These are phyloP conservation scores for Scomberomorus guttatus DNA, from an alignment of 2,797 vertebrate genomes.

Conservation along the genomic window DNA sequence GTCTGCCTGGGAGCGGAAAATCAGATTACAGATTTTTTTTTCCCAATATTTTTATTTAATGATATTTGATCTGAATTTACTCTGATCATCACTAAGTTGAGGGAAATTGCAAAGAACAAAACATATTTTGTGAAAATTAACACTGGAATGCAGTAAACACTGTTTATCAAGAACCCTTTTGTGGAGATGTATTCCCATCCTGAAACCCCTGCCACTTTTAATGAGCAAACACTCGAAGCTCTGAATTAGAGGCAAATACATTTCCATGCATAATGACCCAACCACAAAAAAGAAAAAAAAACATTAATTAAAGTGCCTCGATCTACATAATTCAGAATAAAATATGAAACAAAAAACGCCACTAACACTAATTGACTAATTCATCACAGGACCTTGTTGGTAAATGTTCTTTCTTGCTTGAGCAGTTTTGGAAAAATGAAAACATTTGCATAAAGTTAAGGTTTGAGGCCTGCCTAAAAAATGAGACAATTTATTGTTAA, in stretches of 20 bases:
- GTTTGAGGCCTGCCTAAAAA: slow-evolving; percentile 46
- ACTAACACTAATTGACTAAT: slow-evolving; percentile 84
- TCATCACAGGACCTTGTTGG: slow-evolving; percentile 80
- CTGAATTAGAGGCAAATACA: slow-evolving; percentile 72
- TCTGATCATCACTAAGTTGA: slow-evolving; percentile 26
- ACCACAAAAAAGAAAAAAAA: slow-evolving; percentile 52
- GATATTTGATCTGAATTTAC: slow-evolving; percentile 27
- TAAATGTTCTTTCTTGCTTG: slow-evolving; percentile 79
- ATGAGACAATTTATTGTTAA: slow-evolving; percentile 26
- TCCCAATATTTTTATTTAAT: slow-evolving; percentile 35
- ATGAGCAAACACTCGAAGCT: slow-evolving; percentile 65
- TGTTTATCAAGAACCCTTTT: slow-evolving; percentile 39
- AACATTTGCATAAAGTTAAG: slow-evolving; percentile 77
- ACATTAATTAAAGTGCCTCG: slow-evolving; percentile 81
- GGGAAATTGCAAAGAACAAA: slow-evolving; percentile 32
- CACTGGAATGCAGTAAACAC: slow-evolving; percentile 36
- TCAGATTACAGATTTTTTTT: slow-evolving; percentile 55
- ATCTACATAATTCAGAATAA: slow-evolving; percentile 83
- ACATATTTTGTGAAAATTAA: slow-evolving; percentile 10
- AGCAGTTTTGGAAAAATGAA: slow-evolving; percentile 77
- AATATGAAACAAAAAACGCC: slow-evolving; percentile 82
- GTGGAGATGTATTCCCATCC: slow-evolving; percentile 58
- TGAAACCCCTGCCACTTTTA: slow-evolving; percentile 76
- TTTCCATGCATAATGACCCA: slow-evolving; percentile 79
- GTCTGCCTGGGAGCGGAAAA: slow-evolving; percentile 58